Base-by-base conservation (phyloP, 2,797 vertebrate genomes). In the Brachyalestes nurse region DNA sequence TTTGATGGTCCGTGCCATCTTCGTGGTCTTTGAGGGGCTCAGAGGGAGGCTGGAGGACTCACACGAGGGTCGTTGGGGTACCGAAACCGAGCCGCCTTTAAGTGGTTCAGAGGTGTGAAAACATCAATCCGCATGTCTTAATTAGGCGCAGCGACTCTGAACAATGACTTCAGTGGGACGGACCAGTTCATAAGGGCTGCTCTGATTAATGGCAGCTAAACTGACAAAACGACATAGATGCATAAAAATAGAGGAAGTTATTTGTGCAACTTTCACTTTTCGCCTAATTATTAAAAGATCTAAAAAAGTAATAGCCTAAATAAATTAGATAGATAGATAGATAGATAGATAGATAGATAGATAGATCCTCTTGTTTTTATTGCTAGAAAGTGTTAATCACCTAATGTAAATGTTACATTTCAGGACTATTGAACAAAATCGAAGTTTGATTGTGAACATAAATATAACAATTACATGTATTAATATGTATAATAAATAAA, bases 21-120 rank as follows among this genome's bases (percentile, higher is more conserved):
- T 8, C 40, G 4, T 0, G 76, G 77, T 76, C 83, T 87, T 81
- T 87, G 83, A 86, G 74, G 49, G 42, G 72, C 75, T 77, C 80
- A 79, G 45, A 79, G 74, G 60, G 69, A 73, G 81, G 81, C 87
- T 86, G 87, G 84, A 86, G 72, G 75, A 64, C 71, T 80, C 64
- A 86, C 86, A 85, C 82, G 81, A 82, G 62, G 81, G 82, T 89
- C 86, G 73, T 82, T 87, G 81, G 19, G 86, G 85, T 70, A 89
- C 87, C 88, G 94, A 94, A 94, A 94, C 93, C 86, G 85, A 74
- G 34, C 19, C 23, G 47, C 69, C 88, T 92, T 93, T 94, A 92
- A 88, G 92, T 87, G 87, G 65, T 28, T 28, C 3, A 0, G n/a
- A 87, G 80, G 87, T 84, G 86, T 85, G 90, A 91, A 88, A 81